Evolutionary conservation across 2,888 invertebrate genomes (phyloP).

Genomic region (Galerucella pusilla): DNA sequence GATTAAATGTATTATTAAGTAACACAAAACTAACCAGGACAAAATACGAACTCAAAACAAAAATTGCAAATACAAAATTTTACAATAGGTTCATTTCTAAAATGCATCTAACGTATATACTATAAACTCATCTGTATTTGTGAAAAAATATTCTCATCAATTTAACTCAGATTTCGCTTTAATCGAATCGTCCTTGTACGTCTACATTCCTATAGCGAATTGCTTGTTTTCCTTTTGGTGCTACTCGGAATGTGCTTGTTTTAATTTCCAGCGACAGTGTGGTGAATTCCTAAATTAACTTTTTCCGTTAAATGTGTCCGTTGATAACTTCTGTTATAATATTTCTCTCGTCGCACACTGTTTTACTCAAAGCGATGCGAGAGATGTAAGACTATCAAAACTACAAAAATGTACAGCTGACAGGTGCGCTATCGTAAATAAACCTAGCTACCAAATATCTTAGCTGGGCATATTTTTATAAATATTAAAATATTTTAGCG

Average conservation of each 20-base stretch:
- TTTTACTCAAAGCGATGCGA: conserved; percentile 10
- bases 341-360: conserved; percentile 9
- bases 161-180: background rate
- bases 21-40: too few relatives aligned
- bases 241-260: conserved; percentile 13
- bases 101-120: too few relatives aligned
- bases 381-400: conserved; percentile 6
- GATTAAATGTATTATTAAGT: too few relatives aligned
- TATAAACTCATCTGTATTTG: too few relatives aligned
- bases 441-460: conserved; percentile 20
- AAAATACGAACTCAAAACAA: too few relatives aligned
- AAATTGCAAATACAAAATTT: too few relatives aligned
- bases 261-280: conserved; percentile 1
- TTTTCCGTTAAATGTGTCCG: conserved; percentile 12
- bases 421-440: conserved; percentile 32
- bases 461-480: conserved; percentile 17
- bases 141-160: too few relatives aligned
- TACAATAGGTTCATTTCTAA: too few relatives aligned
- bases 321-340: conserved; percentile 17
- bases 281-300: conserved; percentile 7
- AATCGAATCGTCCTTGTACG: background rate
- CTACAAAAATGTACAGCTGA: conserved; percentile 15
- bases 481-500: conserved; percentile 16
- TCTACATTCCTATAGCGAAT: background rate
- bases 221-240: background rate